phyloP scores from a whole-genome alignment of 2,797 vertebrate species.

The Phataginus tetradactyla region DNA sequence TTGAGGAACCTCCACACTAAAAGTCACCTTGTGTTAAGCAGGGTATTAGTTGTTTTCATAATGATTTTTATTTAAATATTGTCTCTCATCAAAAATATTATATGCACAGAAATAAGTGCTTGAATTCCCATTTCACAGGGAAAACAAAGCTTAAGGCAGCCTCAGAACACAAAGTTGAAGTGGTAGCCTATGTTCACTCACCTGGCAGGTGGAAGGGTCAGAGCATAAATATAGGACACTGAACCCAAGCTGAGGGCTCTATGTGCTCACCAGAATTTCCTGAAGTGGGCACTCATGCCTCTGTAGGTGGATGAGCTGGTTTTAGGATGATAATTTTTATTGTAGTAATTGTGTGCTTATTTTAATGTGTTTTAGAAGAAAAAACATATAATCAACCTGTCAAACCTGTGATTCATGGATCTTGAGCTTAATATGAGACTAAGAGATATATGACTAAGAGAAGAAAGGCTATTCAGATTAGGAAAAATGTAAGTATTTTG shows the following conservation, averaged over 20 bases:
- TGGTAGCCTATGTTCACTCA: background rate
- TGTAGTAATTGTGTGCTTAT: background rate
- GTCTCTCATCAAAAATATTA: too few relatives aligned
- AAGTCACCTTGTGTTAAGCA: background rate
- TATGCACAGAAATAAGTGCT: background rate
- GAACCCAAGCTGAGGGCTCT: background rate
- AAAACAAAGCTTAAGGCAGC: background rate
- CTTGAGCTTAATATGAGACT: background rate
- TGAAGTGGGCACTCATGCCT: background rate
- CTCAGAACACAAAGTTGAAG: background rate
- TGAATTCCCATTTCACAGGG: background rate
- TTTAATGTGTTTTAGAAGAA: background rate
- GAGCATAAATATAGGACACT: fast-evolving
- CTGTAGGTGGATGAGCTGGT: background rate
- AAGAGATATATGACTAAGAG: background rate
- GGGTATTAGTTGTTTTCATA: background rate
- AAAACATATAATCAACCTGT: background rate
- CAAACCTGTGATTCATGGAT: background rate
- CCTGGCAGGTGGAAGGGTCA: background rate
- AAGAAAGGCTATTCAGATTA: background rate
- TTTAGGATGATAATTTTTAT: background rate
- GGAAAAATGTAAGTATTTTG: background rate
- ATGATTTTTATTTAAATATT: background rate
- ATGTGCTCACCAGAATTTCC: background rate
- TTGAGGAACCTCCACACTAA: background rate